Conservation (phyloP, 1,140 invertebrate species). For the Drusus annulatus region DNA sequence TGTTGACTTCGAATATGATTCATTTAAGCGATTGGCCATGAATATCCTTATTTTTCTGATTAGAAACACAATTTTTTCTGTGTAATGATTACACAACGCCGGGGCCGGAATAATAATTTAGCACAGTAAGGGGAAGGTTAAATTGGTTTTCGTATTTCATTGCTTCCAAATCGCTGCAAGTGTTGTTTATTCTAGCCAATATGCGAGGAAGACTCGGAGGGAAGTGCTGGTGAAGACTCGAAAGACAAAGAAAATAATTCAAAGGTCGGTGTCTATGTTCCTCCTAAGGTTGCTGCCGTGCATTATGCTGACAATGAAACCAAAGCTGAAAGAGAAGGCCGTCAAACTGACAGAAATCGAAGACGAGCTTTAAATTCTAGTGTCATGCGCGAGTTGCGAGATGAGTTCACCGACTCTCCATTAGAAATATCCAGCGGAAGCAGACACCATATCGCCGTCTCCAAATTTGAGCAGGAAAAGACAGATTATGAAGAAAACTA, state of each 20-base stretch:
- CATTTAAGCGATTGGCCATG: too few species aligned
- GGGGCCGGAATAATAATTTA: too few species aligned
- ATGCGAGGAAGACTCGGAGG: conserved; percentile 72
- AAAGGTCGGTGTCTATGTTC: conserved; percentile 86
- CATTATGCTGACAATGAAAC: conserved; percentile 88
- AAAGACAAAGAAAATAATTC: conserved; percentile 69
- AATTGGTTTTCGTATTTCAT: too few species aligned
- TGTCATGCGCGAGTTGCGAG: conserved; percentile 90
- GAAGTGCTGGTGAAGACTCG: conserved; percentile 70
- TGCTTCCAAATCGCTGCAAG: too few species aligned
- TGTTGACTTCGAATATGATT: too few species aligned
- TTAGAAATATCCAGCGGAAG: conserved; percentile 85
- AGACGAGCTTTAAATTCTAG: conserved; percentile 87
- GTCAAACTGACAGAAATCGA: conserved; percentile 82
- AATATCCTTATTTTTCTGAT: too few species aligned
- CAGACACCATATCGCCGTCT: conserved; percentile 79
- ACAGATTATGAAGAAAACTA: conserved; percentile 94
- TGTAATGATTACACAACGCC: too few species aligned
- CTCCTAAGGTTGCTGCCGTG: conserved; percentile 91
- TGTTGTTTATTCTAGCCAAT: too few species aligned
- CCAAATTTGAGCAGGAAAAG: conserved; percentile 78
- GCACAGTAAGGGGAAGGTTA: too few species aligned
- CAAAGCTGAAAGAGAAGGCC: conserved; percentile 79
- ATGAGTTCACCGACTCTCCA: conserved; percentile 94
- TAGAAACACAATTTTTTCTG: too few species aligned